Base-by-base conservation (phyloP, 2,888 invertebrate species). In the Stomorhina lunata region DNA sequence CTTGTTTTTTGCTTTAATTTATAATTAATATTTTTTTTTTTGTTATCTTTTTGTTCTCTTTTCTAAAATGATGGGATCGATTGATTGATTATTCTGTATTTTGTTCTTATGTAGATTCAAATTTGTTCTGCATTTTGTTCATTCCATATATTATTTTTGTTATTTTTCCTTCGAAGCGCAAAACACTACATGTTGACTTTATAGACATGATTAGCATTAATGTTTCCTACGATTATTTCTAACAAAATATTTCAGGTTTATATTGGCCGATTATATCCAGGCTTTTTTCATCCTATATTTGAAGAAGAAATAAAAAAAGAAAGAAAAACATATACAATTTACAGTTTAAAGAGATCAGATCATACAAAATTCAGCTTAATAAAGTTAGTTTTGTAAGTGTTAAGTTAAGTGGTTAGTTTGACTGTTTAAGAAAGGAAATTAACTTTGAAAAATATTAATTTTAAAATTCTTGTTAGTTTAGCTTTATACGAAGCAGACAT, bases 231-330 rank as follows among this genome's bases (percentile, higher is more conserved):
- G 55, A 63, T 75, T 73, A 68, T 57, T 77, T 84, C 92, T 93
- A 95, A 93, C 95, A 95, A 94, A 95, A 94, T 93, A 95, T 95
- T 94, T 95, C 95, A 91, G 95, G 94, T 92, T 95, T 95, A 93
- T 94, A 95, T 92, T 94, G 94, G 91, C 95, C 95, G 93, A 95
- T 94, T 91, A 94, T 94, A 93, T 94, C 94, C 94, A 95, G 93
- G 92, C 93, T 94, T 92, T 93, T 93, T 92, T 95, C 94, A 93
- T 95, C 92, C 92, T 93, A 92, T n/a, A n/a, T 89, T 92, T 90
- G 90, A 91, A 80, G 79, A 79, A 57, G 59, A 79, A 73, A 75
- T 45, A 80, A 68, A 80, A 80, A 48, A 79, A 25, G 75, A 29
- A 71, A 79, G 53, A 82, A 77, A 76, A 73, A 80, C 53, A 82